Evolutionary conservation across 64 coral and sea anemone genomes (phyloP), one percentile per base, ranked within the genome.

Genomic region (Montipora sp.): DNA sequence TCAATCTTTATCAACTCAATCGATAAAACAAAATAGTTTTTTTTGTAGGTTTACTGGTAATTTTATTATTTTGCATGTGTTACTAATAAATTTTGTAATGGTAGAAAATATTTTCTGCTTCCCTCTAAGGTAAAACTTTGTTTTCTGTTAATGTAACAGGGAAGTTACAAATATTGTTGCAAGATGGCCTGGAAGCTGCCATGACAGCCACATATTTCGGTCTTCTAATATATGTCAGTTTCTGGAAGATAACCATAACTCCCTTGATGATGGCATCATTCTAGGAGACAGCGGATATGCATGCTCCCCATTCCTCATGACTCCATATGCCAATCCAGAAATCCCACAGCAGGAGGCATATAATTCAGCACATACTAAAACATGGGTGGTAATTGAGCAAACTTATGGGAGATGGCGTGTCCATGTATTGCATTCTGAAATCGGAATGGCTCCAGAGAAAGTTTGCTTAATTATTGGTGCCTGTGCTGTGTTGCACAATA

Each of bases 281-380:
- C 70, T 91, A 47, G 66, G 89, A 44, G 89, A 83, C 68, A 91
- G 79, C 72, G 59, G 89, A 2, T 91, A 83, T 90, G 75, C 22
- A 18, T 77, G 71, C 75, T 45, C 24, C 48, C 88, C 77, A 43
- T 90, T 79, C 76, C 78, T 91, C 16, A 91, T 91, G 77, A 91
- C 89, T 68, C 78, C 66, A 14, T 82, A 91, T 48, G 16, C 19
- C 47, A 86, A 68, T 14, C 24, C 83, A 86, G 11, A 8, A 47
- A 86, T 2, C 23, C 14, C 27, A 20, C 5, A 27, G 13, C 83
- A 86, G 59, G 83, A 48, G 49, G 48, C 48, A 1, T 80, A 58
- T 23, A 80, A 80, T 24, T 51, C 16, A 23, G 78, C 78, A 57
- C 83, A 71, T 0, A 50, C 60, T 9, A 86, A 84, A 90, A 90